Base-by-base conservation (phyloP, 2,888 invertebrate genomes). In the Scaptomyza reducta region DNA sequence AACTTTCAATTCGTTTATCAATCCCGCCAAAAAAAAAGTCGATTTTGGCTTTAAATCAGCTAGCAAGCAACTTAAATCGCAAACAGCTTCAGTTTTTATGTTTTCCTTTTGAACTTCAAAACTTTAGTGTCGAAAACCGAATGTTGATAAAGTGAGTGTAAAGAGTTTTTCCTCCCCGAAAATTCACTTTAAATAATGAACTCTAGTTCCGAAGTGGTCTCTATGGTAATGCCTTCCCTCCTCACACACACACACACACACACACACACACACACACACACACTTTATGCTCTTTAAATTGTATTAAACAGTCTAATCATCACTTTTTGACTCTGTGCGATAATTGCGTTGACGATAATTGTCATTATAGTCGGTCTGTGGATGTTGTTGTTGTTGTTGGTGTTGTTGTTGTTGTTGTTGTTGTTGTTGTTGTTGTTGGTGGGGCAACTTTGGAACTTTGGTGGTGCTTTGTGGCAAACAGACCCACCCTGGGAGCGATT, bases 341-440 rank as follows among this genome's bases (percentile, higher is more conserved):
- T 75, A 74, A 74, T 74, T 74, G 60, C 44, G 51, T 55, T 33
- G 51, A 55, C 70, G 65, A 74, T 70, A 74, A 75, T 74, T 74
- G 76, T 57, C 71, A 74, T 74, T 74, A 58, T 22, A 47, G 55
- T 22, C 22, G 22, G 22, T 22, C 22, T 22, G 22, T 3, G 1
- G 47, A 10, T 13, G 46, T 9, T 18, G 47, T 31, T 31, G 16
- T 9, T 40, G 16, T 40, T 40, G 40, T 11, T 13, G 29, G 25
- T n/a, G n/a, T n/a, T n/a, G n/a, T n/a, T n/a, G n/a, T n/a, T 25
- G 25, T 25, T 25, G 25, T 5, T 25, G 25, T 5, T 25, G 25
- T 18, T n/a, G 47, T 10, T 13, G 46, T 9, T 18, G 47, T 31
- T 31, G 16, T 9, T 40, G 16, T 40, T 40, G 40, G 14, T 13